These are phyloP conservation scores for Lerista edwardsae DNA, from an alignment of 2,797 vertebrate genomes.

Conservation along the genomic window DNA sequence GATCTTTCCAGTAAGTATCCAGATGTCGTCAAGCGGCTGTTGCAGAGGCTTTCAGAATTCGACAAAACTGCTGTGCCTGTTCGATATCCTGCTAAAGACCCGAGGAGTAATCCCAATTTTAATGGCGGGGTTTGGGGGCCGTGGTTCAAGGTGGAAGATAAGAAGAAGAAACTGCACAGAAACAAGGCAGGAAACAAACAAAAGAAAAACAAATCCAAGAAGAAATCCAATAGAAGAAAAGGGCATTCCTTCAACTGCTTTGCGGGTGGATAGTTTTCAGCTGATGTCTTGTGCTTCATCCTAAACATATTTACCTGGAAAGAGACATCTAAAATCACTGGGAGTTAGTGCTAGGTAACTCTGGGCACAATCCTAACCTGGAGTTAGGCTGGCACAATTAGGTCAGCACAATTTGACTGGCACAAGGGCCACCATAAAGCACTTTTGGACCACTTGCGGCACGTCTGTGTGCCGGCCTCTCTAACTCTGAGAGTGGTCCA, in stretches of 20 bases:
- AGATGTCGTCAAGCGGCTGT: conserved; percentile 89
- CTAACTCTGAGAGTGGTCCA: no score
- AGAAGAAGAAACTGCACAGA: conserved; percentile 67
- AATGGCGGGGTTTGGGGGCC: conserved; percentile 97
- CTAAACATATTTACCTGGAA: background rate
- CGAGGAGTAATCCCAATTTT: conserved; percentile 93
- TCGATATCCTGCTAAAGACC: conserved; percentile 92
- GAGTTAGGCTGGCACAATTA: no score
- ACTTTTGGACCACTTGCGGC: no score
- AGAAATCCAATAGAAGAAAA: conserved; percentile 60
- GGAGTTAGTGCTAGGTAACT: background rate
- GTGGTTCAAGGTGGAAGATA: conserved; percentile 88
- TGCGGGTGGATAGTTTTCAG: conserved; percentile 43
- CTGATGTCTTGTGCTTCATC: background rate
- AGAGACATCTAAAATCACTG: background rate
- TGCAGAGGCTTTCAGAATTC: conserved; percentile 87
- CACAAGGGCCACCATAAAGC: no score
- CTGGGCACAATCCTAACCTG: no score
- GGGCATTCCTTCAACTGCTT: conserved; percentile 56
- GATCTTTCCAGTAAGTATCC: conserved; percentile 89
- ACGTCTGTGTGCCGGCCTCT: no score
- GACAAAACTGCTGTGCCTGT: conserved; percentile 92
- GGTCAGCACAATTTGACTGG: no score
- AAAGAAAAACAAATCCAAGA: conserved; percentile 71
- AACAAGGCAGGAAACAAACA: conserved; percentile 77